Conservation (phyloP, 2,888 invertebrate genomes). For the Schizaphis graminum region DNA sequence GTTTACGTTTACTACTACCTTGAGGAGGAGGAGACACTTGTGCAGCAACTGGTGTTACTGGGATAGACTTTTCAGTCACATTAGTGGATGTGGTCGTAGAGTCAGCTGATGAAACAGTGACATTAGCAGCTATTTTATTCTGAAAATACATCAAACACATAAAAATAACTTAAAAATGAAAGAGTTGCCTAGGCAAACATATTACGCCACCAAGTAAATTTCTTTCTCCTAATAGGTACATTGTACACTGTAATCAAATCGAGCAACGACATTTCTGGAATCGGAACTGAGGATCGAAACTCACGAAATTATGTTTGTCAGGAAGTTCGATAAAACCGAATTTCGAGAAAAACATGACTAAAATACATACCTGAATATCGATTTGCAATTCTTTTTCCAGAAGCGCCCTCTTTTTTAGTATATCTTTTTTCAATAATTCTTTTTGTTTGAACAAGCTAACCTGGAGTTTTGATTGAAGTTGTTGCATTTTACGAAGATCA, state of each 20-base stretch:
- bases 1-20: conserved; percentile 75
- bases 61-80: conserved; percentile 1
- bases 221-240: background rate
- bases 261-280: conserved; percentile 60
- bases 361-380: conserved; percentile 79
- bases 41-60: background rate
- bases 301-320: conserved; percentile 61
- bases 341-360: conserved; percentile 62
- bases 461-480: conserved; percentile 76
- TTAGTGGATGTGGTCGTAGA: conserved; percentile 37
- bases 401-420: conserved; percentile 88
- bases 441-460: conserved; percentile 88
- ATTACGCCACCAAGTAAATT: conserved; percentile 12
- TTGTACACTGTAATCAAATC: conserved; percentile 50
- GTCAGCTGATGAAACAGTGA: conserved; percentile 56
- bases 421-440: conserved; percentile 92
- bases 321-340: conserved; percentile 62
- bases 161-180: background rate
- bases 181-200: background rate
- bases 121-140: conserved; percentile 58
- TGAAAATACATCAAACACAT: background rate
- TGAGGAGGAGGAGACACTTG: conserved; percentile 40
- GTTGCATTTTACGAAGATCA: conserved; percentile 71
- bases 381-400: conserved; percentile 90
- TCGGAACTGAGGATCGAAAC: conserved; percentile 65